These are phyloP conservation scores for Oxystoma pomonae DNA, from an alignment of 2,888 invertebrate species.

Conservation along the genomic window DNA sequence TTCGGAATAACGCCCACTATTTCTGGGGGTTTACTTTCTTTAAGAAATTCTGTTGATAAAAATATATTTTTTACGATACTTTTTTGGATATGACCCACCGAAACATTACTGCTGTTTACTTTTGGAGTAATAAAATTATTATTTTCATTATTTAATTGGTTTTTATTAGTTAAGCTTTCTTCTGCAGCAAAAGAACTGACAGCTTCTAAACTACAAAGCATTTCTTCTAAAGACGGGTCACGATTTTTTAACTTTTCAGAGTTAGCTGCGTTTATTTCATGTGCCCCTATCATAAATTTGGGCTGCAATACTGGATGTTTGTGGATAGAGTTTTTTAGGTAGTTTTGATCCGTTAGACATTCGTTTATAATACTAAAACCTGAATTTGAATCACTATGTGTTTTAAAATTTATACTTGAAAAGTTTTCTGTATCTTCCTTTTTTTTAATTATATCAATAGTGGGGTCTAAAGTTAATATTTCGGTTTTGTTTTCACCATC, in stretches of 20 bases:
- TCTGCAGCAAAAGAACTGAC: conserved; percentile 13
- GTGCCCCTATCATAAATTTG: not conserved
- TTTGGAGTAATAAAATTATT: not conserved
- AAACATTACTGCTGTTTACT: not conserved
- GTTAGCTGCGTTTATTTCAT: not conserved
- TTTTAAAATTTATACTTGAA: no score
- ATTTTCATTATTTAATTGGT: not conserved
- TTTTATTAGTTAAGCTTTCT: not conserved
- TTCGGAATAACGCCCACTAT: conserved; percentile 38
- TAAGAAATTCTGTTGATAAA: conserved; percentile 21
- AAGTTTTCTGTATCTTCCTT: no score
- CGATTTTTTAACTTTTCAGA: not conserved
- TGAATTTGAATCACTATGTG: no score
- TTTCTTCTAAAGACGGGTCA: conserved; percentile 22
- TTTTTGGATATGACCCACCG: conserved; percentile 11
- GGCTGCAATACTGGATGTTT: not conserved
- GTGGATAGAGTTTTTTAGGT: no score
- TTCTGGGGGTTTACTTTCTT: conserved; percentile 33
- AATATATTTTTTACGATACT: conserved; percentile 18
- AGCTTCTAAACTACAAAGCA: conserved; percentile 21
- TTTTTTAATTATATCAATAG: no score
- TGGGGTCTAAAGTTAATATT: no score
- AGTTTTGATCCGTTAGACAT: not conserved
- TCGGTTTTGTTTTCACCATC: not conserved
- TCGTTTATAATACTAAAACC: no score